A percentile compares a stretch with the other conserved stretches of the same genome.
Conservation (phyloP, 2,888 invertebrate species). For the Aricia artaxerxes region DNA sequence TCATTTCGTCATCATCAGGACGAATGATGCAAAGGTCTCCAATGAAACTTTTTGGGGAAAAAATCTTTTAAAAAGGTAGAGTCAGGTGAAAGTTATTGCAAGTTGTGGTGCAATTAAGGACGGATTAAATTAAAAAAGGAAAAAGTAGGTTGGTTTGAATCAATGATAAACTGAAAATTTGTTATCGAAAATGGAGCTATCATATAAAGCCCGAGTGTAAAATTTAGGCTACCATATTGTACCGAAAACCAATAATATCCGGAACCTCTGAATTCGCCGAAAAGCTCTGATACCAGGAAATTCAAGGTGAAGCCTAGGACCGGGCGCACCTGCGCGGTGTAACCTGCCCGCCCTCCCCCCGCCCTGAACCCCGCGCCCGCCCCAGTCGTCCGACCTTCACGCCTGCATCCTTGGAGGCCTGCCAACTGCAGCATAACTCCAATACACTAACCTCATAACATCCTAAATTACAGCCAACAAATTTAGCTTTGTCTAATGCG, state of each 20-base stretch:
- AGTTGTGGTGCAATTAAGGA: too few relatives aligned
- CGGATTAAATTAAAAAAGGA: not conserved
- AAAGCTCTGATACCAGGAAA: not conserved
- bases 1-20: not conserved
- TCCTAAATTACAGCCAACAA: slow-evolving; percentile 34
- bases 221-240: not conserved
- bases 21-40: not conserved
- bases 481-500: slow-evolving; percentile 17
- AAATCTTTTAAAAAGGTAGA: not conserved
- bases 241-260: not conserved
- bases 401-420: slow-evolving; percentile 68
- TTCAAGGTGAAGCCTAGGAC: slow-evolving; percentile 40
- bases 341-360: slow-evolving; percentile 44
- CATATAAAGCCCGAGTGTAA: not conserved
- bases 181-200: too few relatives aligned
- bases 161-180: not conserved
- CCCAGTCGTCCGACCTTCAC: slow-evolving; percentile 56
- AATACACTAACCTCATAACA: slow-evolving; percentile 42
- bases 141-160: not conserved
- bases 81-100: not conserved
- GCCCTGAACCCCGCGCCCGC: slow-evolving; percentile 41
- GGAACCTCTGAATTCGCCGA: not conserved
- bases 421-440: slow-evolving; percentile 58
- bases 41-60: not conserved
- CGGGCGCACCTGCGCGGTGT: slow-evolving; percentile 69